Evolutionary conservation across 2,797 vertebrate genomes (phyloP).

Genomic region (Gymnocypris eckloni): DNA sequence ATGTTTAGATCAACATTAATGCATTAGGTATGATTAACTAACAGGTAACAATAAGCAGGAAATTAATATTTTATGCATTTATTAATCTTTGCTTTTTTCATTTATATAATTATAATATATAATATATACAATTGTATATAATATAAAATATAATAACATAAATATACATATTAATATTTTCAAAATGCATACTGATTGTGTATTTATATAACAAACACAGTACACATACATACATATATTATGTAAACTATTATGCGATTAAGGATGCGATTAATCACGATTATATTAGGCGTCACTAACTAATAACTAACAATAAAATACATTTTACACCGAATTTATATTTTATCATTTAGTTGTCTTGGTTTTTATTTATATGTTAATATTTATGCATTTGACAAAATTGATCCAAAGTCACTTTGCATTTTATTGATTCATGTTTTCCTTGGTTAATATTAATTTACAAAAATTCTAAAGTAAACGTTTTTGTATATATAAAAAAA

Average conservation of each 20-base stretch:
- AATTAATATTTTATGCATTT: background rate
- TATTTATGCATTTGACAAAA: background rate
- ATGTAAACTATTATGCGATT: too few species aligned
- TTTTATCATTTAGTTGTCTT: background rate
- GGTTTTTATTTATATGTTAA: background rate
- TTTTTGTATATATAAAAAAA: background rate
- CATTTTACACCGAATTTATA: background rate
- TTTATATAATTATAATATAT: too few species aligned
- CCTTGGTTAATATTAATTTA: background rate
- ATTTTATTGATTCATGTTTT: background rate
- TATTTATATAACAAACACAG: too few species aligned
- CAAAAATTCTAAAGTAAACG: background rate
- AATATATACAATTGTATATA: too few species aligned
- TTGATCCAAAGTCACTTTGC: background rate
- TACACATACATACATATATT: too few species aligned
- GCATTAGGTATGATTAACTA: background rate
- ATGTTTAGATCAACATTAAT: background rate
- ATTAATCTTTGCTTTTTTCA: too few species aligned
- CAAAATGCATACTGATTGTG: too few species aligned
- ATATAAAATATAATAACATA: too few species aligned
- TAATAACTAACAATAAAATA: background rate
- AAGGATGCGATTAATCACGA: too few species aligned
- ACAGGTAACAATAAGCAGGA: background rate
- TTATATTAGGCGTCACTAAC: background rate
- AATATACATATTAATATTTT: too few species aligned